Evolutionary conservation across 2,797 vertebrate genomes (phyloP).

Genomic region (Jordanella pulchra): DNA sequence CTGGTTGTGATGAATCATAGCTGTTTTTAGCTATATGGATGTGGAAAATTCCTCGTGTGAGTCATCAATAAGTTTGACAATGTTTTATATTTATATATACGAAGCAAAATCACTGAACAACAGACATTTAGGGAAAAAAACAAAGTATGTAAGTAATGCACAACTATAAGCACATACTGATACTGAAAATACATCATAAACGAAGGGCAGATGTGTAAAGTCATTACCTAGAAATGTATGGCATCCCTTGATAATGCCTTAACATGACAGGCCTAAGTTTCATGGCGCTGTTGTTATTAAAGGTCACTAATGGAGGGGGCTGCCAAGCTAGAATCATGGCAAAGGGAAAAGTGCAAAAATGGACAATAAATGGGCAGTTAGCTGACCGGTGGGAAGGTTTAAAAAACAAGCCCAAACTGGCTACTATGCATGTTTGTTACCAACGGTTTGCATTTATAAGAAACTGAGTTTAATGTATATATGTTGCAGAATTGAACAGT

Average conservation of each 20-base stretch:
- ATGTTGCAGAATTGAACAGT: background rate
- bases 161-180: background rate
- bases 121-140: slow-evolving; percentile 11
- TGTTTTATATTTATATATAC: slow-evolving; percentile 46
- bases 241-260: slow-evolving; percentile 68
- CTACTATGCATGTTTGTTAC: slow-evolving; percentile 10
- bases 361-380: slow-evolving; percentile 56
- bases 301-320: slow-evolving; percentile 58
- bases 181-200: slow-evolving; percentile 25
- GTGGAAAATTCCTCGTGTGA: slow-evolving; percentile 73
- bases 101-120: slow-evolving; percentile 14
- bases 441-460: slow-evolving; percentile 18
- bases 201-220: slow-evolving; percentile 57
- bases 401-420: slow-evolving; percentile 53
- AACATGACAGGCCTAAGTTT: slow-evolving; percentile 60
- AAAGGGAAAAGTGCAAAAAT: slow-evolving; percentile 51
- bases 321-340: slow-evolving; percentile 48
- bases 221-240: slow-evolving; percentile 49
- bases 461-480: background rate
- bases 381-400: slow-evolving; percentile 47
- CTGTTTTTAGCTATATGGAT: slow-evolving; percentile 74
- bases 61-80: slow-evolving; percentile 73
- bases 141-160: background rate
- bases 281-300: slow-evolving; percentile 64
- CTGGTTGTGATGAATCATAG: slow-evolving; percentile 73